Evolutionary conservation across 2,888 invertebrate species (phyloP).

Genomic region (Prostheceraeus crozeri): DNA sequence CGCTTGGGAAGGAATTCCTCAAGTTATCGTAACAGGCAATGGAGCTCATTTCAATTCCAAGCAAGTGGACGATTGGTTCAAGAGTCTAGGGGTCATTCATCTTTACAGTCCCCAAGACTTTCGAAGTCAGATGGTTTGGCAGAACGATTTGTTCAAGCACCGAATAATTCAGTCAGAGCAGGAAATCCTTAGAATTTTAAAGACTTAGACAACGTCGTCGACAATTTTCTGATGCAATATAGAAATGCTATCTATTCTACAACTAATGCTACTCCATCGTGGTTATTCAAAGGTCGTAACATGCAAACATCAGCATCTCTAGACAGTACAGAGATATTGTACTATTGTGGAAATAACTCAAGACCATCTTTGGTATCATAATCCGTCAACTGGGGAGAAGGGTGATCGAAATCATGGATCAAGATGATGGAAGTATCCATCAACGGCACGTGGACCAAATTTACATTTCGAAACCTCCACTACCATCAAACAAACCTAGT

Average conservation of each 20-base stretch:
- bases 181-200: background rate
- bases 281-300: background rate
- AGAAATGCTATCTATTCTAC: constrained; percentile 11
- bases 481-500: no score
- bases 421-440: background rate
- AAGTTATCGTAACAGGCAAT: background rate
- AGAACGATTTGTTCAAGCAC: constrained; percentile 2
- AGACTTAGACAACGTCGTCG: background rate
- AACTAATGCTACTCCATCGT: background rate
- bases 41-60: background rate
- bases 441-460: constrained; percentile 1
- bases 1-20: background rate
- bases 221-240: constrained; percentile 3
- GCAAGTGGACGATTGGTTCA: constrained; percentile 1
- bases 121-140: constrained; percentile 1
- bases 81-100: background rate
- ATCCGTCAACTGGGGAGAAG: constrained; percentile 3
- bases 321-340: no score
- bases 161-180: background rate
- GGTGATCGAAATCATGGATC: constrained; percentile 11
- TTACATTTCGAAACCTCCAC: no score
- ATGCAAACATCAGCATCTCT: no score
- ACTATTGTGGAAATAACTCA: no score
- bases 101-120: constrained; percentile 23
- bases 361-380: no score